These are phyloP conservation scores for Plectrocnemia conspersa DNA, from an alignment of 1,140 invertebrate species.

Conservation along the genomic window DNA sequence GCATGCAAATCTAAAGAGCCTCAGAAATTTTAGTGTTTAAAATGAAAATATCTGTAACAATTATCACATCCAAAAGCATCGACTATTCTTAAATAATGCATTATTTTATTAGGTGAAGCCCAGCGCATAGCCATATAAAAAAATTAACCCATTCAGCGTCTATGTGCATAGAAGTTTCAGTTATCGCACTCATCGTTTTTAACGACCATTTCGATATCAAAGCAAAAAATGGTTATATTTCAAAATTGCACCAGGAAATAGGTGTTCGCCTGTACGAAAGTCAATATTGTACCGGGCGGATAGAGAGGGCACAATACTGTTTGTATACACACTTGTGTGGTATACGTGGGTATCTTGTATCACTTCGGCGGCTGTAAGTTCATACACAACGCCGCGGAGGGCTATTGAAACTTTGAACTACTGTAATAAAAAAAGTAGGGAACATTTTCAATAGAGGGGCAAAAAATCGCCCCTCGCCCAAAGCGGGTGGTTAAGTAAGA, in stretches of 20 bases:
- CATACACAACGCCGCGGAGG: conserved; percentile 30
- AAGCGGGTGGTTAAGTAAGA: conserved; percentile 11
- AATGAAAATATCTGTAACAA: no score
- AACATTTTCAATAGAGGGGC: conserved; percentile 34
- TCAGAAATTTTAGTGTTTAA: no score
- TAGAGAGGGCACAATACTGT: neutral
- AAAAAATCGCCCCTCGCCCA: conserved; percentile 22
- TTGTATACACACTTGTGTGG: neutral
- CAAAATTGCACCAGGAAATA: neutral
- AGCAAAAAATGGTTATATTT: neutral
- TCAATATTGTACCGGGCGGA: neutral
- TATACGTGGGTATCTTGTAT: conserved; percentile 4
- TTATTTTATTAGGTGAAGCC: no score
- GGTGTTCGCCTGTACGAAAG: neutral
- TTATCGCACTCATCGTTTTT: no score
- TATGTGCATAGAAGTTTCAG: no score
- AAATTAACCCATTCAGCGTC: no score
- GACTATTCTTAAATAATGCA: no score
- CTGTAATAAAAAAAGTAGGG: conserved; percentile 31
- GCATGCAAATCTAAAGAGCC: no score
- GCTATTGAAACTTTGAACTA: conserved; percentile 34
- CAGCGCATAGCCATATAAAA: no score
- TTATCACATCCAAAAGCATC: no score
- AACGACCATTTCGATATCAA: neutral
- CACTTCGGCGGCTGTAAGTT: conserved; percentile 5